Base-by-base conservation (phyloP, 2,113 vertebrate species). In the Corydoras maculifer region DNA sequence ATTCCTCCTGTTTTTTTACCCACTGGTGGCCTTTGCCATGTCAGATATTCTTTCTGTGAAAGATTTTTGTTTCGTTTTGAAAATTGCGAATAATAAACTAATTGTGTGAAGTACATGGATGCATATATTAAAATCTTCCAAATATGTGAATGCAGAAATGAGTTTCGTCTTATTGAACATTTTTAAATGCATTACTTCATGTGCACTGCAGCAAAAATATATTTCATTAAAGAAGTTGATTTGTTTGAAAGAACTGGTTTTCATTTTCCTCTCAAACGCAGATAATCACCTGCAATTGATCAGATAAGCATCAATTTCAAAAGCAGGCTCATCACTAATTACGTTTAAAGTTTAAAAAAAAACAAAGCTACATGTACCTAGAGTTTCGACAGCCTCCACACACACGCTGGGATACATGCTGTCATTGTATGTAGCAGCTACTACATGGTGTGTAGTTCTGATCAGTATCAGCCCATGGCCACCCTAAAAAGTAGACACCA, bases 341-440 rank as follows among this genome's bases (percentile, higher is more conserved):
- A 43, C 7, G 35, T 5, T 5, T 43, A 43, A 43, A 43, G 35
- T 43, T 25, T 25, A 25, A 25, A 43, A 43, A 31, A 29, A 58
- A 25, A 1, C 29, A 18, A 29, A 49, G 10, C 12, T 61, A 7
- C 13, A 13, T 63, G 81, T 81, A 86, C 90, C 91, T 29, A 92
- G 81, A 71, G 88, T 92, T 79, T 93, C 90, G 4, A 89, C 80
- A 11, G 91, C 91, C 82, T 92, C 89, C 65, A 91, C 88, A 0
- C 90, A 92, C 43, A 92, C 82, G 1, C 89, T 89, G 58, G 91
- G 88, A 72, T 88, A 89, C 90, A 91, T 92, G 71, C 78, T 84
- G 0, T 77, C 80, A 5, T 43, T 73, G 72, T 91, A 93, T 0
- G 88, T 89, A 65, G 87, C 83, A 50, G 90, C 78, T 65, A 93